Evolutionary conservation across 2,888 invertebrate species (phyloP).

Genomic region (Patella pellucida): DNA sequence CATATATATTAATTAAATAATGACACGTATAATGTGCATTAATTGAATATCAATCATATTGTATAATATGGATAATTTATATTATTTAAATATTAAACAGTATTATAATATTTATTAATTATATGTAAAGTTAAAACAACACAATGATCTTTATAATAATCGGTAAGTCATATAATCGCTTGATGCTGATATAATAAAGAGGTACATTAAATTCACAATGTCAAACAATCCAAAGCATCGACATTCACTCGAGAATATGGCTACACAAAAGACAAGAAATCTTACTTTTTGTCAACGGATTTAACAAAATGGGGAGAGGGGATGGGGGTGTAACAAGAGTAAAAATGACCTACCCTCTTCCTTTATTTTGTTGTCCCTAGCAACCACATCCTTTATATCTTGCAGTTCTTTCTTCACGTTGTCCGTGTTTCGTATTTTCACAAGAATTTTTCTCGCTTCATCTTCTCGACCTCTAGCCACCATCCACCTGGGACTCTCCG

Average conservation of each 20-base stretch:
- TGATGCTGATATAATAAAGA: too few species aligned
- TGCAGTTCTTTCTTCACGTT: slow-evolving; percentile 69
- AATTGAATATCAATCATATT: too few species aligned
- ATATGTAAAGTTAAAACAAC: too few species aligned
- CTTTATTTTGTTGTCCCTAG: slow-evolving; percentile 28
- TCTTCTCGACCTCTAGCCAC: slow-evolving; percentile 44
- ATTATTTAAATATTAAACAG: too few species aligned
- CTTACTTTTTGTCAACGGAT: background rate
- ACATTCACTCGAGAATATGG: background rate
- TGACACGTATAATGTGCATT: too few species aligned
- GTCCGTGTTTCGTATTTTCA: slow-evolving; percentile 63
- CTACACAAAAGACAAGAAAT: background rate
- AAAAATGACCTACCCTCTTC: too few species aligned
- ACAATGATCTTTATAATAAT: background rate
- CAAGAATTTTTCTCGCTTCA: slow-evolving; percentile 61
- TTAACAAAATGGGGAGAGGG: background rate
- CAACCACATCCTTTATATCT: slow-evolving; percentile 60
- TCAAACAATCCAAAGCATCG: background rate
- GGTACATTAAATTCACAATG: too few species aligned
- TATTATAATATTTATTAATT: too few species aligned
- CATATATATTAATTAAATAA: too few species aligned
- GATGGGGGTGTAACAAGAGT: background rate
- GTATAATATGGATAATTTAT: too few species aligned
- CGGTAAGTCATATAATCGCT: too few species aligned
- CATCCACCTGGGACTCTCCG: slow-evolving; percentile 73